These are phyloP conservation scores for Oncorhynchus keta DNA, from an alignment of 2,113 vertebrate genomes.

Conservation along the genomic window DNA sequence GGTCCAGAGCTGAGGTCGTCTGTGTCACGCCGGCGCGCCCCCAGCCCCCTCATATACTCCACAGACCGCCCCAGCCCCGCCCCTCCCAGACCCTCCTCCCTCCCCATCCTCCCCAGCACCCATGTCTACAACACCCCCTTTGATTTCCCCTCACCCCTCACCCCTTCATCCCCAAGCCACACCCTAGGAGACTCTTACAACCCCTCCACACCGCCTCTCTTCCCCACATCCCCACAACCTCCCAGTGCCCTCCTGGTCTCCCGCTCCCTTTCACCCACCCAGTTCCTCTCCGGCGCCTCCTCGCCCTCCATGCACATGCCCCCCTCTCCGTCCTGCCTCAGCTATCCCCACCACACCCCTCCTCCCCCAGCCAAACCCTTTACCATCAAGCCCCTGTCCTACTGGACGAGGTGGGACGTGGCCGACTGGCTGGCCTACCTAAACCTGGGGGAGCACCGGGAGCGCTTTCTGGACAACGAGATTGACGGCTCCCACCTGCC, in stretches of 20 bases:
- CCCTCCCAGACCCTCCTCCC: conserved; percentile 85
- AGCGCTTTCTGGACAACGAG: conserved; percentile 93
- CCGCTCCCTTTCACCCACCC: conserved; percentile 85
- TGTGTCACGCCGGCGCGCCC: conserved; percentile 78
- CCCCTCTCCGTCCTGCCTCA: conserved; percentile 76
- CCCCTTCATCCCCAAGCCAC: conserved; percentile 70
- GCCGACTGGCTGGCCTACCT: conserved; percentile 92
- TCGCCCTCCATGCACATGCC: conserved; percentile 68
- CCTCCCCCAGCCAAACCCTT: conserved; percentile 87
- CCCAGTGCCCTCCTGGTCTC: conserved; percentile 74
- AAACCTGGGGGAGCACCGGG: conserved; percentile 87
- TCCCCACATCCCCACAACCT: conserved; percentile 65
- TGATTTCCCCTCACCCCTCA: conserved; percentile 71
- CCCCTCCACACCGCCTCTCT: conserved; percentile 71
- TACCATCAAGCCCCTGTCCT: conserved; percentile 86
- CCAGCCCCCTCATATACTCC: conserved; percentile 85
- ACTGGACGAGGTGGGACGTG: conserved; percentile 95
- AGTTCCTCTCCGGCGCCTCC: conserved; percentile 80
- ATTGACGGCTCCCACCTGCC: conserved; percentile 93
- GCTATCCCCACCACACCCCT: conserved; percentile 79
- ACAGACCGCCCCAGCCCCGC: conserved; percentile 79
- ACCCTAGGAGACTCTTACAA: conserved; percentile 77
- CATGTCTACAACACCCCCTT: conserved; percentile 71
- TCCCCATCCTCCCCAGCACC: conserved; percentile 85
- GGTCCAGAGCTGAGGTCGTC: conserved; percentile 68